phyloP scores from a whole-genome alignment of 2,888 invertebrate genomes.

The Hesperia comma region DNA sequence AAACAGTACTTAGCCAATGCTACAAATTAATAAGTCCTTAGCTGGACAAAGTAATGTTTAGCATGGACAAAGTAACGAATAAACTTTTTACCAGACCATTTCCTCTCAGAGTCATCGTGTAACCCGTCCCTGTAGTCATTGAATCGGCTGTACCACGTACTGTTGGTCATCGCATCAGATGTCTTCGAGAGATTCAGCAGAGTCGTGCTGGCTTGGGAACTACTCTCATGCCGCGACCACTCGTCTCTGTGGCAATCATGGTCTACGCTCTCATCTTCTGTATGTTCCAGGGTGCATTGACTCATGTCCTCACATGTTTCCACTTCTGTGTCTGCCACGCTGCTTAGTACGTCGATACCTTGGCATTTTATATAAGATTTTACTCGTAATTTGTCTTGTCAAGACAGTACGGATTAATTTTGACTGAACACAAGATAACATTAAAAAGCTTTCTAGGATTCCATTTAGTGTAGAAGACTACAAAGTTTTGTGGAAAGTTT shows the following conservation, averaged over 20 bases:
- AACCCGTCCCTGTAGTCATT: not conserved
- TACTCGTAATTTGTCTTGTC: no score
- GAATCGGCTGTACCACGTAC: slow-evolving; percentile 6
- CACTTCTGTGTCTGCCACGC: slow-evolving; percentile 42
- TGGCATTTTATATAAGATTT: not conserved
- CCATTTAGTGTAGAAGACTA: no score
- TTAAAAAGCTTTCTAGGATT: no score
- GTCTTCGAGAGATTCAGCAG: slow-evolving; percentile 42
- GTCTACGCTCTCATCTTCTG: slow-evolving; percentile 47
- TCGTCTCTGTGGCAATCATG: slow-evolving; percentile 32
- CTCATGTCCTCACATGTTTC: slow-evolving; percentile 51
- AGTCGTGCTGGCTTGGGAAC: slow-evolving; percentile 42
- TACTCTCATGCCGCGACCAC: slow-evolving; percentile 45
- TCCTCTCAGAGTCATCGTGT: not conserved
- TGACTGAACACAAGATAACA: no score
- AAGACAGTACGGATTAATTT: no score
- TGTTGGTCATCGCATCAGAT: not conserved
- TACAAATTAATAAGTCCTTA: no score
- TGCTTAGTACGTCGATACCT: slow-evolving; percentile 26
- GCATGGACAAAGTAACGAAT: not conserved
- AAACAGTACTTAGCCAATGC: no score
- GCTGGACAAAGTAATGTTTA: no score
- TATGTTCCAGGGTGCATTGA: slow-evolving; percentile 47
- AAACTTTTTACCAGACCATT: slow-evolving; percentile 22
- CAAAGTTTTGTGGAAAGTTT: no score